Conservation (phyloP, 2,113 vertebrate genomes). For the Nasalis larvatus region DNA sequence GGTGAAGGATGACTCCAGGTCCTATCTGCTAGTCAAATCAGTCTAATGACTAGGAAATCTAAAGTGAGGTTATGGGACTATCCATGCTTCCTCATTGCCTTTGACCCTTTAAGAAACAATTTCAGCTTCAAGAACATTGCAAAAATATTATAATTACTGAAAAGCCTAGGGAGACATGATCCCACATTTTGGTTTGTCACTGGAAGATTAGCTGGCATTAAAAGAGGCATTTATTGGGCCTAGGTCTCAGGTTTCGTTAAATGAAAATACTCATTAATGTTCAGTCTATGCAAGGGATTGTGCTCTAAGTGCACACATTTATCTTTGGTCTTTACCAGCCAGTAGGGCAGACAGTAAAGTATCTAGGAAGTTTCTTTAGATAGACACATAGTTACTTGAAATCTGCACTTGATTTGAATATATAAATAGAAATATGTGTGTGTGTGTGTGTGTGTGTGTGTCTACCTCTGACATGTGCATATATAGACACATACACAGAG, state of each 20-base stretch:
- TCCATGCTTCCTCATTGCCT: not conserved
- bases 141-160: not conserved
- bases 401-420: not conserved
- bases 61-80: not conserved
- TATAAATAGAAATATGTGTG: not conserved
- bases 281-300: not conserved
- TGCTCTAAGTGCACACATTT: not conserved
- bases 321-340: not conserved
- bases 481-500: not conserved
- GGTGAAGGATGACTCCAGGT: not conserved
- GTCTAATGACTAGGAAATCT: not conserved
- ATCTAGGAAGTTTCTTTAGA: not conserved
- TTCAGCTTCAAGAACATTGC: not conserved
- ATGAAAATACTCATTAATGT: not conserved
- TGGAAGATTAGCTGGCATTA: conserved; percentile 27
- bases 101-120: not conserved
- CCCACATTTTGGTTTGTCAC: not conserved
- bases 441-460: not conserved
- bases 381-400: not conserved
- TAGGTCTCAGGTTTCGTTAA: not conserved
- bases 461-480: not conserved
- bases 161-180: not conserved
- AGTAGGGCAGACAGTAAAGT: not conserved
- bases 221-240: conserved; percentile 30
- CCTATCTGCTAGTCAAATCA: not conserved